Conservation (phyloP, 2,888 invertebrate genomes). For the Hofmannophila pseudospretella region DNA sequence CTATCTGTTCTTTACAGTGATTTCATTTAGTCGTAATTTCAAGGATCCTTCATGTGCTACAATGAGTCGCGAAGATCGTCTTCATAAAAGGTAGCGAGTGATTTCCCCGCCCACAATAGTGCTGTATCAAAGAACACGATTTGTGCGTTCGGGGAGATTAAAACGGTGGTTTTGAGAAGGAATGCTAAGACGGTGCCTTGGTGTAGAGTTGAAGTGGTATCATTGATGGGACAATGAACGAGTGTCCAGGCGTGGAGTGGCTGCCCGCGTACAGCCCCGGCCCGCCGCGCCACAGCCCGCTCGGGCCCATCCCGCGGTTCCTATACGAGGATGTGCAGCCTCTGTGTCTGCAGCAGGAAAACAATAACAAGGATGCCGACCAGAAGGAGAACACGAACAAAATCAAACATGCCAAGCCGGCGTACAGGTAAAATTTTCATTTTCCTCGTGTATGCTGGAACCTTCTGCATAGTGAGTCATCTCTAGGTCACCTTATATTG, state of each 20-base stretch:
- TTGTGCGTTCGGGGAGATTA: constrained; percentile 17
- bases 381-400: constrained; percentile 66
- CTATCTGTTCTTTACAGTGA: constrained; percentile 33
- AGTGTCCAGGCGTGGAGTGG: constrained; percentile 75
- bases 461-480: constrained; percentile 5
- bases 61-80: constrained; percentile 58
- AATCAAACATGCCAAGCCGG: constrained; percentile 77
- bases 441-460: constrained; percentile 30
- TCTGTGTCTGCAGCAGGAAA: constrained; percentile 57
- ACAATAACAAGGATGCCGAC: constrained; percentile 66
- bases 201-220: constrained; percentile 30
- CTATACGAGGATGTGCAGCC: constrained; percentile 71
- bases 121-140: constrained; percentile 24
- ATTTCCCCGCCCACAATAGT: constrained; percentile 47
- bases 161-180: constrained; percentile 10
- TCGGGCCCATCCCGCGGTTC: constrained; percentile 68
- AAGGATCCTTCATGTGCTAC: constrained; percentile 69
- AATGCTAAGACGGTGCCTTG: constrained; percentile 24
- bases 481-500: constrained; percentile 18
- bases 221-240: constrained; percentile 67
- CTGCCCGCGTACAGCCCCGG: constrained; percentile 73
- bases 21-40: constrained; percentile 57
- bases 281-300: constrained; percentile 70
- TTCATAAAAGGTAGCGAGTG: constrained; percentile 63
- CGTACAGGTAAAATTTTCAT: constrained; percentile 70